Percentiles rank a stretch among this genome's conserved stretches.
Conservation (phyloP, 92 coral and sea anemone species). For the Parazoanthus swiftii region DNA sequence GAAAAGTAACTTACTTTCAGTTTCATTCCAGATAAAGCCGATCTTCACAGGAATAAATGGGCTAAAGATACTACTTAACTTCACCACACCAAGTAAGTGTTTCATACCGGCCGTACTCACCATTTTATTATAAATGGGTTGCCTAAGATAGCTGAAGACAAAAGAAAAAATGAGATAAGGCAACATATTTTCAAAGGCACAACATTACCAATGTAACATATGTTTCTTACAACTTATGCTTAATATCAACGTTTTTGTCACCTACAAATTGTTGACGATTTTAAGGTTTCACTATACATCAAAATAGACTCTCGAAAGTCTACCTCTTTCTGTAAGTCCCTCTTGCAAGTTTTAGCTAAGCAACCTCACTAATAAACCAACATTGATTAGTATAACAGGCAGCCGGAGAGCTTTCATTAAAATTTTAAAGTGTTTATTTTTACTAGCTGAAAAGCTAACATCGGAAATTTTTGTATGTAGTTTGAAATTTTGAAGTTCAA, state of each 20-base stretch:
- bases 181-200: not conserved
- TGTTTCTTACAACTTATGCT: too few relatives aligned
- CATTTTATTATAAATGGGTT: not conserved
- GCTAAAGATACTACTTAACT: not conserved
- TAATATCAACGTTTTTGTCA: too few relatives aligned
- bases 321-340: not conserved
- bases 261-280: too few relatives aligned
- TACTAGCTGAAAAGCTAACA: too few relatives aligned
- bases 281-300: not conserved
- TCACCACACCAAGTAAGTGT: constrained; percentile 26
- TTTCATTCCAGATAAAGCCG: constrained; percentile 1
- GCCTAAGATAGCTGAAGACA: not conserved
- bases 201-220: too few relatives aligned
- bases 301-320: too few relatives aligned
- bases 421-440: too few relatives aligned
- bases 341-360: not conserved
- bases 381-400: not conserved
- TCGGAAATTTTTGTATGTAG: too few relatives aligned
- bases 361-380: not conserved
- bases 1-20: not conserved
- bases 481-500: too few relatives aligned
- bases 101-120: not conserved
- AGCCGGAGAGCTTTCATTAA: too few relatives aligned
- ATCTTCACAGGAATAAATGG: not conserved
- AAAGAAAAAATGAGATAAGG: not conserved